These are phyloP conservation scores for Phortica okadai DNA, from an alignment of 2,888 invertebrate genomes.

Conservation along the genomic window DNA sequence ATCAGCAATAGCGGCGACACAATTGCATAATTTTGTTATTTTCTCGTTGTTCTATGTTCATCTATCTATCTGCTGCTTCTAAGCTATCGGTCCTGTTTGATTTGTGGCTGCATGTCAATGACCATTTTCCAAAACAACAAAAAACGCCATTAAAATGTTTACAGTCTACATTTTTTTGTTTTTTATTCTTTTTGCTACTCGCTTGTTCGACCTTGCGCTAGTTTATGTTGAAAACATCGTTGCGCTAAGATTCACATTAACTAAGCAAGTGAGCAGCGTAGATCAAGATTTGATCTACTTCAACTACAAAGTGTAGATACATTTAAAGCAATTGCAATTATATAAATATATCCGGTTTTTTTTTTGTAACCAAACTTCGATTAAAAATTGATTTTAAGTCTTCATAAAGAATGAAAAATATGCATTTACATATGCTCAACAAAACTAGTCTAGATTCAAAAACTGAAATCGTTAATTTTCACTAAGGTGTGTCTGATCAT, in stretches of 20 bases:
- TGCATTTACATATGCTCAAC: too few relatives aligned
- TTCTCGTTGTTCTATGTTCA: constrained; percentile 35
- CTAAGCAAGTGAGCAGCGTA: background rate
- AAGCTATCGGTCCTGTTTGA: background rate
- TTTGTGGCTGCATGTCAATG: constrained; percentile 5
- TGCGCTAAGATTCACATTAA: background rate
- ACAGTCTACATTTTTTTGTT: background rate
- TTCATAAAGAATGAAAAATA: too few relatives aligned
- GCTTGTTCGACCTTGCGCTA: constrained; percentile 22
- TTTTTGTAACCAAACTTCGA: too few relatives aligned
- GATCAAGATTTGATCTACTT: constrained; percentile 4
- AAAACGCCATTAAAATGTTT: background rate
- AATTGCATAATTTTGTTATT: constrained; percentile 50
- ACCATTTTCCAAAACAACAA: background rate
- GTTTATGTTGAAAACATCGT: constrained; percentile 8
- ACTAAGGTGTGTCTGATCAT: too few relatives aligned
- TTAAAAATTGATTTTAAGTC: too few relatives aligned
- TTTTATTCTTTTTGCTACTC: background rate
- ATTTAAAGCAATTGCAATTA: background rate
- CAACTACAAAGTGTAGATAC: background rate
- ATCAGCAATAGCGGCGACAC: constrained; percentile 42
- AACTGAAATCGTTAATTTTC: too few relatives aligned
- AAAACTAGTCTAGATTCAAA: too few relatives aligned
- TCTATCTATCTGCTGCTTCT: background rate
- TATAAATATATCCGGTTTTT: too few relatives aligned